Evolutionary conservation across 2,113 vertebrate species (phyloP), one percentile per base, ranked within the genome.

Genomic region (Colistium nudipinnis): DNA sequence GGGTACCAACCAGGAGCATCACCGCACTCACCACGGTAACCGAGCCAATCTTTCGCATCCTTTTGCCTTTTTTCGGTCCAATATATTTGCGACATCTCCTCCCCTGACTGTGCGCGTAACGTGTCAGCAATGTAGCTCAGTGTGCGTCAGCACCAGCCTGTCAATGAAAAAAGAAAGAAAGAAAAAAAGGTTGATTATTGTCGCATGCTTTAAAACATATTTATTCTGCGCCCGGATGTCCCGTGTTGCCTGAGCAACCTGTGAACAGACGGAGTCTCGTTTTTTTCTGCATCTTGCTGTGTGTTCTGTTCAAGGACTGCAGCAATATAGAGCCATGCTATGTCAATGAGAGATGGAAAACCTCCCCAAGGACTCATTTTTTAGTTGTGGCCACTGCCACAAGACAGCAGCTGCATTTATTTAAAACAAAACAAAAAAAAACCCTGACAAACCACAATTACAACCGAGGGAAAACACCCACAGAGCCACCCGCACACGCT

Each of bases 1-100:
- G 90, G 90, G 87, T 84, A 91, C 84, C 87, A 87, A 87, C 86
- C 83, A 75, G 81, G 87, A 92, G 81, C 88, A 87, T 80, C 85
- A 70, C 75, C 72, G 62, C 80, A 80, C 88, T 87, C 78, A 54
- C 69, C 85, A 92, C 87, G 92, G 92, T 94, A 93, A 90, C 74
- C n/a, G n/a, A n/a, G 85, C 81, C 70, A 44, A n/a, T 2, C 19
- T 33, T 48, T 16, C 39, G 11, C 54, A 25, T 70, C 41, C 52
- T 61, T 78, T 12, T 16, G 36, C 13, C 1, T 41, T n/a, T 14
- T n/a, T n/a, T n/a, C n/a, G n/a, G n/a, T n/a, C n/a, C n/a, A n/a
- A n/a, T n/a, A n/a, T n/a, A n/a, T n/a, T n/a, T 22, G 67, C 68
- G 70, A 69, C 80, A 69, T 64, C 52, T 70, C 36, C 44, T 36